Conservation (phyloP, 2,888 invertebrate species). For the Acholoe squamosa region DNA sequence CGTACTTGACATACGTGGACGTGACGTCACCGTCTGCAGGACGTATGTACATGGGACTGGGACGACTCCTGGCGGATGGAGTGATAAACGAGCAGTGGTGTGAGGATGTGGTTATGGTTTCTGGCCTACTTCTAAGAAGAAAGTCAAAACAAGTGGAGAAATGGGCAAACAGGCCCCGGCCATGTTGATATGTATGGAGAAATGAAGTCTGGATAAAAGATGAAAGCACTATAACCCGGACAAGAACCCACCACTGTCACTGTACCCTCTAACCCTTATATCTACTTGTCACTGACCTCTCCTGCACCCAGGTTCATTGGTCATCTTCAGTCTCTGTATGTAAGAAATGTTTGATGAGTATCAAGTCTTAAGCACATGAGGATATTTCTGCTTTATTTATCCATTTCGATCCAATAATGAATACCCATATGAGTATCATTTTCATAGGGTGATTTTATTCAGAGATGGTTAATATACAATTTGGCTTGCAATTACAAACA, state of each 20-base stretch:
- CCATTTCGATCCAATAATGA: too few relatives aligned
- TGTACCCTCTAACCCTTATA: not conserved
- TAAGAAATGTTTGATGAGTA: too few relatives aligned
- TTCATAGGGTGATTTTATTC: too few relatives aligned
- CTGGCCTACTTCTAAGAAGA: not conserved
- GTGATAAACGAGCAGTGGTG: not conserved
- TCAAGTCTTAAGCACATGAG: too few relatives aligned
- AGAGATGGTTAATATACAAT: too few relatives aligned
- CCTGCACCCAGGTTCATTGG: not conserved
- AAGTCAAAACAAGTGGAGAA: not conserved
- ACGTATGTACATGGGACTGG: not conserved
- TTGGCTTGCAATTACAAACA: too few relatives aligned
- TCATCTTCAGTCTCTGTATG: not conserved
- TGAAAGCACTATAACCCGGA: not conserved
- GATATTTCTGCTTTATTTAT: too few relatives aligned
- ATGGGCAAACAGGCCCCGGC: not conserved
- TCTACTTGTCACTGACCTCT: not conserved
- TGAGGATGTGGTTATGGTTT: constrained; percentile 1
- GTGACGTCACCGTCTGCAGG: not conserved
- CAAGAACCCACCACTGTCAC: too few relatives aligned
- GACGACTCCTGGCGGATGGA: not conserved
- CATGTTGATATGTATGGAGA: not conserved
- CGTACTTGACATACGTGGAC: not conserved
- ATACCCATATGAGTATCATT: too few relatives aligned
- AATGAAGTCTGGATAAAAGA: not conserved